phyloP scores from a whole-genome alignment of 1,140 invertebrate species.

The Myzus persicae region DNA sequence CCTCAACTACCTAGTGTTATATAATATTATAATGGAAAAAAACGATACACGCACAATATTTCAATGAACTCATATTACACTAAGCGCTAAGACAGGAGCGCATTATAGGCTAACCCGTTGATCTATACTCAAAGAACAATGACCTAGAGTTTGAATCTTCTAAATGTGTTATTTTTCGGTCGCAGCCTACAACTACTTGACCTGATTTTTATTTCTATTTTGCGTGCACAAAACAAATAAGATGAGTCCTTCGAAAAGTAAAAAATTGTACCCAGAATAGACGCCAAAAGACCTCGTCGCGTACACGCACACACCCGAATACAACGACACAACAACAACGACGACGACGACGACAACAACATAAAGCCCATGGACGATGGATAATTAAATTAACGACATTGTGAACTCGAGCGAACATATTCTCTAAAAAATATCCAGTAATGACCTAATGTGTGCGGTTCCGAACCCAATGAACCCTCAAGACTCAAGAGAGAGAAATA shows the following conservation, averaged over 20 bases:
- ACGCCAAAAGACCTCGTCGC: slow-evolving; percentile 45
- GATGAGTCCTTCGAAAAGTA: slow-evolving; percentile 55
- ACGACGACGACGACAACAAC: background rate
- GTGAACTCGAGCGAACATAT: slow-evolving; percentile 1
- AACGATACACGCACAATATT: background rate
- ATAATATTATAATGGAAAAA: background rate
- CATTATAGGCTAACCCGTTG: background rate
- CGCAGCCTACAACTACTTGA: slow-evolving; percentile 37
- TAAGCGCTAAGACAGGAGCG: background rate
- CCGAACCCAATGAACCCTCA: background rate
- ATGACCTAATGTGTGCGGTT: background rate
- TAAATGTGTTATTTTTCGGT: slow-evolving; percentile 37
- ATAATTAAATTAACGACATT: slow-evolving; percentile 53
- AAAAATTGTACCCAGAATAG: slow-evolving; percentile 18
- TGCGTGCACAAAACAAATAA: slow-evolving; percentile 32
- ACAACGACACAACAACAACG: background rate
- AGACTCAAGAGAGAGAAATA: background rate
- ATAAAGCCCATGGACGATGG: slow-evolving; percentile 55
- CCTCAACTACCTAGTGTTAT: background rate
- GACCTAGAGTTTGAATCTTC: slow-evolving; percentile 33
- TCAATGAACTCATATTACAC: background rate
- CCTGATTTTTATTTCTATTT: slow-evolving; percentile 46
- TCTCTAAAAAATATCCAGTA: slow-evolving; percentile 7
- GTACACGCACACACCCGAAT: background rate
- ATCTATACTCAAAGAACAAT: slow-evolving; percentile 26